Evolutionary conservation across 2,113 vertebrate species (phyloP).

Genomic region (Oncorhynchus gorbuscha): DNA sequence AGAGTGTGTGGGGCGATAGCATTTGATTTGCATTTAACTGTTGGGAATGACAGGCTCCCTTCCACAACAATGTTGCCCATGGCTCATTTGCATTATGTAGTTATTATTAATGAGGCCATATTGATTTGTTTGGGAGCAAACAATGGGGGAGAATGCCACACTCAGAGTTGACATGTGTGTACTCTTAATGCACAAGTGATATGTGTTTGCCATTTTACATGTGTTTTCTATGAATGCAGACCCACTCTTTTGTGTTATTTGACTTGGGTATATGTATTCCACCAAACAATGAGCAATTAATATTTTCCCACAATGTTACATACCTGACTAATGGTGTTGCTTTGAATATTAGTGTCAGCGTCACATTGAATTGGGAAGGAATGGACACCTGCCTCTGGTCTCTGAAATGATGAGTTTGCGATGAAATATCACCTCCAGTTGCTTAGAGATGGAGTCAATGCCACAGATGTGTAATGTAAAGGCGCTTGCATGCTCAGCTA

Average conservation of each 20-base stretch:
- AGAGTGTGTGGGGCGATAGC: constrained; percentile 59
- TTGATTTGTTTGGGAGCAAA: constrained; percentile 62
- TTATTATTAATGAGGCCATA: constrained; percentile 57
- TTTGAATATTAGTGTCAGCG: constrained; percentile 26
- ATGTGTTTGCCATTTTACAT: constrained; percentile 43
- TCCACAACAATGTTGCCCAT: constrained; percentile 37
- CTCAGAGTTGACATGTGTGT: constrained; percentile 54
- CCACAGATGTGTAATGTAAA: constrained; percentile 31
- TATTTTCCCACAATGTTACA: constrained; percentile 23
- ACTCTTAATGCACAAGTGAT: constrained; percentile 50
- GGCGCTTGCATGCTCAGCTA: constrained; percentile 16
- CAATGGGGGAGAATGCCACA: constrained; percentile 34
- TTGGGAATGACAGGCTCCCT: constrained; percentile 58
- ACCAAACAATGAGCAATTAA: not conserved
- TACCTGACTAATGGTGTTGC: constrained; percentile 2
- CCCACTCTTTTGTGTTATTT: constrained; percentile 33
- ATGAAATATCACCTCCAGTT: constrained; percentile 37
- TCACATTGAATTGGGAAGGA: constrained; percentile 13
- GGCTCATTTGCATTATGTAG: constrained; percentile 63
- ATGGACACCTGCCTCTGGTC: constrained; percentile 13
- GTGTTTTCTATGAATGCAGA: constrained; percentile 56
- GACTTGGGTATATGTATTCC: not conserved
- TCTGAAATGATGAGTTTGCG: constrained; percentile 37
- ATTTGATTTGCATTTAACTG: constrained; percentile 69
- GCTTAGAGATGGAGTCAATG: constrained; percentile 19